phyloP scores from a whole-genome alignment of 2,797 vertebrate genomes.

The Anguilla marmorata region DNA sequence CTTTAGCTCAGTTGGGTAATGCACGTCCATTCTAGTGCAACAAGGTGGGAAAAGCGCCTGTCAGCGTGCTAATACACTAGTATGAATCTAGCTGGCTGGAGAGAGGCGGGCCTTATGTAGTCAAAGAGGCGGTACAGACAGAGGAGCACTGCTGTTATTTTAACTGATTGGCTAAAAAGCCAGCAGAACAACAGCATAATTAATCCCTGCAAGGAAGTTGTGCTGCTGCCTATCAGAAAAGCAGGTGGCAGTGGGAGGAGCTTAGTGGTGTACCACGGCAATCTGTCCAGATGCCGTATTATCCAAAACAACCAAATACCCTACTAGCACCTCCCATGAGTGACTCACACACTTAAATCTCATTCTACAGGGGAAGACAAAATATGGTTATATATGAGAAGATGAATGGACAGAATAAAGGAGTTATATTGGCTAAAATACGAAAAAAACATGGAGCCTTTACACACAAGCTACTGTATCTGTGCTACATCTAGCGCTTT shows the following conservation, averaged over 20 bases:
- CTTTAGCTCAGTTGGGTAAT: neutral
- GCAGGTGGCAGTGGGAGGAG: neutral
- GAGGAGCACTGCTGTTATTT: neutral
- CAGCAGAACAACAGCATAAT: neutral
- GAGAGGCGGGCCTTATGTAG: neutral
- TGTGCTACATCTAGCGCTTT: conserved; percentile 18
- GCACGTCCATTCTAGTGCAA: neutral
- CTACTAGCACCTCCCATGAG: neutral
- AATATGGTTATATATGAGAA: neutral
- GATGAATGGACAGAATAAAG: conserved; percentile 17
- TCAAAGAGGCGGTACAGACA: neutral
- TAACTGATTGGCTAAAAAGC: neutral
- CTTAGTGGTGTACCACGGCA: neutral
- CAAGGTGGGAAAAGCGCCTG: conserved; percentile 7
- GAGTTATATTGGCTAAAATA: neutral
- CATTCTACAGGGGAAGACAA: neutral
- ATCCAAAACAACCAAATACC: conserved; percentile 9
- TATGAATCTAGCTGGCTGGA: neutral
- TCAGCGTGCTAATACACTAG: neutral
- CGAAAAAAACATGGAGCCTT: neutral
- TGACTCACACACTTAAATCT: neutral
- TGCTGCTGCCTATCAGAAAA: neutral
- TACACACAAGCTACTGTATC: conserved; percentile 10
- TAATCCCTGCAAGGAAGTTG: neutral
- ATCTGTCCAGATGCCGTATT: neutral